A percentile compares a stretch with the other conserved stretches of the same genome.
Conservation (phyloP, 2,888 invertebrate genomes). For the Crossocerus cetratus region DNA sequence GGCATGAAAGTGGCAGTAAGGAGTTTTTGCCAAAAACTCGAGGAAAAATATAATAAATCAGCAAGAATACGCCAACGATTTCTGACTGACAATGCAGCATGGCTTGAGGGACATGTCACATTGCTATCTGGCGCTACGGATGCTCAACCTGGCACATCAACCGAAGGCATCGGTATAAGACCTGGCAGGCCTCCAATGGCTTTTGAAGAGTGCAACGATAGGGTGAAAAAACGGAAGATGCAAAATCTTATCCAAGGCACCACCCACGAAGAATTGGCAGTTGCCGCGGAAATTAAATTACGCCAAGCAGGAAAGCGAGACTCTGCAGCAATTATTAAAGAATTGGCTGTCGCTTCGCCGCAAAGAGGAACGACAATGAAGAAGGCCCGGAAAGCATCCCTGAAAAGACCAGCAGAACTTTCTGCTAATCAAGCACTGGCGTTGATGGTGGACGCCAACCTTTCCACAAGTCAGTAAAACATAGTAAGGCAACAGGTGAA, state of each 20-base stretch:
- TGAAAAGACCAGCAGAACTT: background rate
- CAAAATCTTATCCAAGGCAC: background rate
- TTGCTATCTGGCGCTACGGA: background rate
- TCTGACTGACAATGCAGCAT: background rate
- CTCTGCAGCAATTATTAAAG: constrained; percentile 9
- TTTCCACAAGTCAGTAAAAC: constrained; percentile 12
- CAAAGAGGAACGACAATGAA: background rate
- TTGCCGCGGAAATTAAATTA: constrained; percentile 5
- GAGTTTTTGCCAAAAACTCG: background rate
- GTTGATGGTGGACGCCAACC: constrained; percentile 11
- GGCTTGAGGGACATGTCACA: background rate
- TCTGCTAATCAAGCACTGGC: constrained; percentile 14
- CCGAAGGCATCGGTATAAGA: background rate
- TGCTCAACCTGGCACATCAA: background rate
- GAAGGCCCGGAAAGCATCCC: constrained; percentile 1
- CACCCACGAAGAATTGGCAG: constrained; percentile 6
- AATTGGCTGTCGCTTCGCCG: background rate
- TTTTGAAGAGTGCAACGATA: constrained; percentile 2
- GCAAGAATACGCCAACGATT: background rate
- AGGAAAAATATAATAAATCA: background rate
- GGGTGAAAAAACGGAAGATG: constrained; percentile 2
- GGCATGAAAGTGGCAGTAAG: background rate
- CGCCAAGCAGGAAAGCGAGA: constrained; percentile 4
- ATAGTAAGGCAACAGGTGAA: background rate
- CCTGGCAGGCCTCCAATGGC: background rate